phyloP scores from a whole-genome alignment of 1,140 invertebrate species.

The Solenopsis fugax region DNA sequence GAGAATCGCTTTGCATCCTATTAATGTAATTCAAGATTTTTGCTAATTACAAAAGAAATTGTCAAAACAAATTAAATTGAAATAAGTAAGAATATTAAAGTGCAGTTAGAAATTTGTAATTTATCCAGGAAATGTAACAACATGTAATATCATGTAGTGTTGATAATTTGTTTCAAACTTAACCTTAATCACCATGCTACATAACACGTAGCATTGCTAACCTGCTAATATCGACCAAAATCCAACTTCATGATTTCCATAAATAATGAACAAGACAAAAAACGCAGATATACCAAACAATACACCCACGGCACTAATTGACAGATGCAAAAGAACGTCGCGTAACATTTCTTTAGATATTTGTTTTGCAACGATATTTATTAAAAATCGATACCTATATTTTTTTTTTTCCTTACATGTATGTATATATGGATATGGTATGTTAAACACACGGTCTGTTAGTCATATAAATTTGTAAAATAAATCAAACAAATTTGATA shows the following conservation, averaged over 20 bases:
- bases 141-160: no score
- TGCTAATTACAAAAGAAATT: neutral
- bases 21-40: neutral
- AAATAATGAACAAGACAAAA: conserved; percentile 68
- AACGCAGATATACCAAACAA: conserved; percentile 68
- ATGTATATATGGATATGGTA: no score
- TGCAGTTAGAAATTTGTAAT: neutral
- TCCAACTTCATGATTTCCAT: conserved; percentile 71
- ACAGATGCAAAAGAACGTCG: conserved; percentile 47
- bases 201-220: conserved; percentile 49
- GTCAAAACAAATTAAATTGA: neutral
- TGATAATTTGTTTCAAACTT: no score
- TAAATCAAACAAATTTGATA: no score
- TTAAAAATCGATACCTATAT: no score
- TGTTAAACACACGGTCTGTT: no score
- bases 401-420: no score
- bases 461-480: no score
- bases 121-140: neutral
- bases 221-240: conserved; percentile 77
- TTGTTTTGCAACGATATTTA: no score
- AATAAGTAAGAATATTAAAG: neutral
- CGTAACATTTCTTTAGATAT: conserved; percentile 34
- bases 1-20: neutral
- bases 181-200: neutral
- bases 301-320: conserved; percentile 67